These are phyloP conservation scores for Zoanthus sociatus DNA, from an alignment of 92 coral and sea anemone species.

Conservation along the genomic window DNA sequence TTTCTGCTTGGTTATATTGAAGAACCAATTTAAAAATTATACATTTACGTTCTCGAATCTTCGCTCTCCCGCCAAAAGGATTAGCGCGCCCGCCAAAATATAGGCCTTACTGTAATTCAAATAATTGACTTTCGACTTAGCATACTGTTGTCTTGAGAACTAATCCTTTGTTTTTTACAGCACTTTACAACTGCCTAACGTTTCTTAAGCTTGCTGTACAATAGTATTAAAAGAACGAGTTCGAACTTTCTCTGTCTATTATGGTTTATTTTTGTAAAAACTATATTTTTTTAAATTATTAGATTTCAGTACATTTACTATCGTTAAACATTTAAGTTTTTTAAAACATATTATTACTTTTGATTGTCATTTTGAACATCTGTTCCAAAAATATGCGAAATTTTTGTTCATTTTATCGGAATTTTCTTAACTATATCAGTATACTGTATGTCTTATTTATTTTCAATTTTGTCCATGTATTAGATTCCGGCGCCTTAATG, in stretches of 20 bases:
- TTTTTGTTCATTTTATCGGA: background rate
- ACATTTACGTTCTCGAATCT: background rate
- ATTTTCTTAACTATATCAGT: too few species aligned
- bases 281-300: background rate
- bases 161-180: conserved; percentile 24
- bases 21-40: background rate
- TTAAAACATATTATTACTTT: background rate
- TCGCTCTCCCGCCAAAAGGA: background rate
- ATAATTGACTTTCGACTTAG: conserved; percentile 28
- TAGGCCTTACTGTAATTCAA: background rate
- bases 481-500: conserved; percentile 2
- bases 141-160: conserved; percentile 1
- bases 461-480: background rate
- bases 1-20: background rate
- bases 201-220: background rate
- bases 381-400: background rate
- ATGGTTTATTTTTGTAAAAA: background rate
- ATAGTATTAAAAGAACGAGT: background rate
- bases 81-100: conserved; percentile 30
- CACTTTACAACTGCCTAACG: background rate
- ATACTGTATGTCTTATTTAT: background rate
- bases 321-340: too few species aligned
- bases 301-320: background rate
- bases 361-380: background rate
- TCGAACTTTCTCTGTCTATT: background rate